Evolutionary conservation across 2,113 vertebrate genomes (phyloP).

Genomic region (Pluvialis apricaria): DNA sequence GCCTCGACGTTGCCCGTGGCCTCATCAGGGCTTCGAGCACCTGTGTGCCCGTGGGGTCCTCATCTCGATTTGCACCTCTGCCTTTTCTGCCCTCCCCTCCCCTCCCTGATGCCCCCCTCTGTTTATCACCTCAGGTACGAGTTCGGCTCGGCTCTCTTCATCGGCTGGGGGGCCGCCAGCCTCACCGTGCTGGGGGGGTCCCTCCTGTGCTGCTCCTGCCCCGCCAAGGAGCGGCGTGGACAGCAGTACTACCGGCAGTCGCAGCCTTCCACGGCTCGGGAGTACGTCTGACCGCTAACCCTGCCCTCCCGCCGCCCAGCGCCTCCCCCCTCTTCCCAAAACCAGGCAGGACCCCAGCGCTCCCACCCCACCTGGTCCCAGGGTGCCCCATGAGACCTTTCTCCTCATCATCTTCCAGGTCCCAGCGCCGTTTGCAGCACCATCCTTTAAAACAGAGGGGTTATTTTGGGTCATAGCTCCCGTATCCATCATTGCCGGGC

Average conservation of each 20-base stretch:
- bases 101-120: not conserved
- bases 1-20: fast-evolving
- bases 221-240: conserved; percentile 78
- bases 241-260: conserved; percentile 88
- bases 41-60: not conserved
- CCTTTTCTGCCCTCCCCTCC: not conserved
- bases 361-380: not conserved
- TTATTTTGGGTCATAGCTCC: not conserved
- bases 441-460: not conserved
- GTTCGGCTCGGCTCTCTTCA: conserved; percentile 91
- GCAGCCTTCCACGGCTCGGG: conserved; percentile 84
- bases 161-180: conserved; percentile 91
- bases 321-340: not conserved
- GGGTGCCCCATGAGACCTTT: not conserved
- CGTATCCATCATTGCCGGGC: fast-evolving
- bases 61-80: not conserved
- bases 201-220: conserved; percentile 94
- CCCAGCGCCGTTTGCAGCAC: not conserved
- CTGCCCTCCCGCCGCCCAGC: not conserved
- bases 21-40: fast-evolving
- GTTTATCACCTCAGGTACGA: conserved; percentile 80
- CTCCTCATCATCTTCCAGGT: not conserved
- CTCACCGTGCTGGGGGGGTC: conserved; percentile 89
- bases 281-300: conserved; percentile 85
- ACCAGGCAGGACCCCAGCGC: fast-evolving